These are phyloP conservation scores for Troilus luridus DNA, from an alignment of 2,888 invertebrate species.

Conservation along the genomic window DNA sequence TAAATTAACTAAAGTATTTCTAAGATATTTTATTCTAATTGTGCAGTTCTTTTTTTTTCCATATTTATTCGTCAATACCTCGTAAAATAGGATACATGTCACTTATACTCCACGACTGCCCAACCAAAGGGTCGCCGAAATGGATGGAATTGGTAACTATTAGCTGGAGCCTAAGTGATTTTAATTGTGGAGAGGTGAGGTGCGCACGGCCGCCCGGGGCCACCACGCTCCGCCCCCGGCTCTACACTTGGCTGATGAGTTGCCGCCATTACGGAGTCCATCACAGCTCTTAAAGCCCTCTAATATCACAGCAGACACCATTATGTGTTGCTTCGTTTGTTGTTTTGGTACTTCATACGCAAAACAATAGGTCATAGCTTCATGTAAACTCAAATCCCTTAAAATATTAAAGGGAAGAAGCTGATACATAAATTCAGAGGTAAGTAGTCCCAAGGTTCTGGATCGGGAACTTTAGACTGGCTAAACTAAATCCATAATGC, in stretches of 20 bases:
- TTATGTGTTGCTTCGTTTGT: not conserved
- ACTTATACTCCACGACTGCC: not conserved
- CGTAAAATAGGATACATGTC: not conserved
- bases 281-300: not conserved
- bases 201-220: conserved; percentile 21
- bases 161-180: conserved; percentile 49
- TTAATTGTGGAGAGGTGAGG: conserved; percentile 43
- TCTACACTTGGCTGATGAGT: not conserved
- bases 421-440: too few relatives aligned
- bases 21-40: too few relatives aligned
- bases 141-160: not conserved
- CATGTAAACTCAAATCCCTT: too few relatives aligned
- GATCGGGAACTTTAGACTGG: too few relatives aligned
- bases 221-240: conserved; percentile 28
- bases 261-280: not conserved
- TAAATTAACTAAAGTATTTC: too few relatives aligned
- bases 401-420: too few relatives aligned
- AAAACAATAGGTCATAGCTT: too few relatives aligned
- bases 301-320: not conserved
- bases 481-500: too few relatives aligned
- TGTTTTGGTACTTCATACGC: too few relatives aligned
- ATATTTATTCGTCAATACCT: too few relatives aligned
- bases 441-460: too few relatives aligned
- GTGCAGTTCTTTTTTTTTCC: too few relatives aligned
- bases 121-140: not conserved